Base-by-base conservation (phyloP, 2,113 vertebrate genomes). In the Australoheros scitulus region DNA sequence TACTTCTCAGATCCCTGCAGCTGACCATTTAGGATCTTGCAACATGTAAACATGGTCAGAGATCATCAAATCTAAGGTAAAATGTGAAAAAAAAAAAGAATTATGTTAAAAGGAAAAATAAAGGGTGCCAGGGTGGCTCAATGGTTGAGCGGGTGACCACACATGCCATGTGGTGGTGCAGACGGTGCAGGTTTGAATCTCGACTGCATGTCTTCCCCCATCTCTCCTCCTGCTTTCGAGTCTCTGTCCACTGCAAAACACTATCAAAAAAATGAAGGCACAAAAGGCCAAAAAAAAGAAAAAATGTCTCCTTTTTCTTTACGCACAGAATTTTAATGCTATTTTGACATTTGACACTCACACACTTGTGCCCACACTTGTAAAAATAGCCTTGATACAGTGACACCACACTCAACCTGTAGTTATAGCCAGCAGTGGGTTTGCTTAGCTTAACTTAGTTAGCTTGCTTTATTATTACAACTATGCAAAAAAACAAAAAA, bases 1-100 rank as follows among this genome's bases (percentile, higher is more conserved):
- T 26, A 78, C 11, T 7, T 80, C 43, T 81, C 55, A 50, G 75
- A 60, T 76, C 70, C 34, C 41, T 77, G 32, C 14, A 85, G 83
- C 55, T 81, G 76, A 79, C 65, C 32, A 8, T 85, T 82, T n/a
- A 79, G 64, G 34, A 79, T 83, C 58, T 82, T 38, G 59, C 22
- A 63, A 68, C 79, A 29, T 90, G 89, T 90, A 91, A 93, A 92
- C 89, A 83, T 63, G 79, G 20, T 77, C 18, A 75, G n/a, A 77
- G 1, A 47, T 34, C 1, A 65, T 64, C 2, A 80, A 26, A 59
- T 26, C 58, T 34, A n/a, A n/a, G 10, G 11, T 77, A 60, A 17
- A 11, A 56, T 57, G 15, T 47, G 57, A 82, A 77, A 6, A 14
- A 65, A 57, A 52, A 56, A 15, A 50, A 34, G 32, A 0, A 3